These are phyloP conservation scores for Rachycentron canadum DNA, from an alignment of 2,797 vertebrate species.

Conservation along the genomic window DNA sequence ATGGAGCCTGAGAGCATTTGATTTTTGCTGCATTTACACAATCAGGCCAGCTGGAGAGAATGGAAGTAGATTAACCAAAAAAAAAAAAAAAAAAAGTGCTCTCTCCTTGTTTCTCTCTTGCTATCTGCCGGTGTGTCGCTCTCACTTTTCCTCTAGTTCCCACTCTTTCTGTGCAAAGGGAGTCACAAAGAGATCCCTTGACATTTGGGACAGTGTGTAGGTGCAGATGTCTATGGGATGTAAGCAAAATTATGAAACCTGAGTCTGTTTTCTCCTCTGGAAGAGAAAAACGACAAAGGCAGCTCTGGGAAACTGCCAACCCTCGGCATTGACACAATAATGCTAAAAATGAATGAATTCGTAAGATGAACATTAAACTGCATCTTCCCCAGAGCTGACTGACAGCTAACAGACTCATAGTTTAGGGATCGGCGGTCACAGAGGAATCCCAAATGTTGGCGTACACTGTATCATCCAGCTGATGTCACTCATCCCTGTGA, in stretches of 20 bases:
- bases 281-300: slow-evolving; percentile 18
- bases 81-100: slow-evolving; percentile 42
- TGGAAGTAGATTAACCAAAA: slow-evolving; percentile 55
- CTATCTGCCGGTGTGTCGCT: slow-evolving; percentile 28
- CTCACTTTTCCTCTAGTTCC: slow-evolving; percentile 39
- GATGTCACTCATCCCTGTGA: slow-evolving; percentile 51
- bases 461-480: slow-evolving; percentile 43
- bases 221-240: slow-evolving; percentile 43
- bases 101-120: slow-evolving; percentile 1
- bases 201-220: slow-evolving; percentile 57
- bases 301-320: slow-evolving; percentile 21
- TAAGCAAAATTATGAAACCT: slow-evolving; percentile 38
- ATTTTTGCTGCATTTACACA: slow-evolving; percentile 57
- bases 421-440: slow-evolving; percentile 42
- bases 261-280: slow-evolving; percentile 31
- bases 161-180: slow-evolving; percentile 38
- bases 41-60: slow-evolving; percentile 73
- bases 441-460: slow-evolving; percentile 64
- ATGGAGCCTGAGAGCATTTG: slow-evolving; percentile 45
- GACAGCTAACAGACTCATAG: slow-evolving; percentile 32
- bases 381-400: slow-evolving; percentile 21
- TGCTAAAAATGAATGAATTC: slow-evolving; percentile 29
- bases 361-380: slow-evolving; percentile 2
- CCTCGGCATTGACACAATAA: slow-evolving; percentile 19
- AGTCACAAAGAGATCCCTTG: slow-evolving; percentile 46